These are phyloP conservation scores for Zophobas morio DNA, from an alignment of 1,140 invertebrate species.

Conservation along the genomic window DNA sequence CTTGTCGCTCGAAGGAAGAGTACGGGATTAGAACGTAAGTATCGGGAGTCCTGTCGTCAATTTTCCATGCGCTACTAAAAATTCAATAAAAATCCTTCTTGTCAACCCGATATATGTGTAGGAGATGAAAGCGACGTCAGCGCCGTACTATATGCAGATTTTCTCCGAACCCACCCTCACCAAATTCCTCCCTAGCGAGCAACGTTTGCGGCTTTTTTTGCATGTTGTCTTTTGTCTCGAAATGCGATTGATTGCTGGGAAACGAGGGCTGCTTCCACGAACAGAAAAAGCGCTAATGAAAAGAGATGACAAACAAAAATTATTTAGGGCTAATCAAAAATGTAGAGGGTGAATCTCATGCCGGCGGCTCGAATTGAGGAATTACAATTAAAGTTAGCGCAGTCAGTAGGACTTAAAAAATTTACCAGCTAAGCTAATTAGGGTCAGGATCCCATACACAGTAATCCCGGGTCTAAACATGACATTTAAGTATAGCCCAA, in stretches of 20 bases:
- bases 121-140: conserved; percentile 14
- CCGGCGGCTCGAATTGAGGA: too few species aligned
- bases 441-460: too few species aligned
- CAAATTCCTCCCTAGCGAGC: not conserved
- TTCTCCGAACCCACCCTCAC: not conserved
- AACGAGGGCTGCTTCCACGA: not conserved
- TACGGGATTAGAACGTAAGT: conserved; percentile 24
- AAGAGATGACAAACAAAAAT: not conserved
- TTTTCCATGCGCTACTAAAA: conserved; percentile 37
- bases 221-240: not conserved
- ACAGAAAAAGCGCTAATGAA: not conserved
- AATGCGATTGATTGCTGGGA: not conserved
- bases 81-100: conserved; percentile 32
- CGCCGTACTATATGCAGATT: conserved; percentile 14
- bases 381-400: too few species aligned
- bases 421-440: too few species aligned
- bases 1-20: conserved; percentile 35
- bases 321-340: too few species aligned
- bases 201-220: conserved; percentile 3
- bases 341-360: too few species aligned
- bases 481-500: too few species aligned
- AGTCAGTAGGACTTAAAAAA: too few species aligned
- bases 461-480: too few species aligned
- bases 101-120: conserved; percentile 23
- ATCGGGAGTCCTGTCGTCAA: conserved; percentile 32